Conservation (phyloP, 1,140 invertebrate genomes). For the Hycleus cichorii region DNA sequence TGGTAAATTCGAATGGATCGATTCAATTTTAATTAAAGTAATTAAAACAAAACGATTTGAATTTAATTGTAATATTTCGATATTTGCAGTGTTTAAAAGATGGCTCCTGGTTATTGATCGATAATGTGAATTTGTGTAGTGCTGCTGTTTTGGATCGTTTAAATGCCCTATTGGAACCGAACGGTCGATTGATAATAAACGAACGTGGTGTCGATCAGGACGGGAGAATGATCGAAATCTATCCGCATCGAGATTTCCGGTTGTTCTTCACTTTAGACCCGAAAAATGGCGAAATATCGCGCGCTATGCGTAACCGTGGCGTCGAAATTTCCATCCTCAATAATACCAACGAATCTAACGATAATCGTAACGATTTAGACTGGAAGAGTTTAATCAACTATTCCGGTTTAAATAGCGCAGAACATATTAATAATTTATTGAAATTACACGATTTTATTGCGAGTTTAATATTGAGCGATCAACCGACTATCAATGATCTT, state of each 20-base stretch:
- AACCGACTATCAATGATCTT: constrained; percentile 51
- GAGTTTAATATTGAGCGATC: constrained; percentile 42
- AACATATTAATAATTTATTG: constrained; percentile 44
- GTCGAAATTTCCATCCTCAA: constrained; percentile 78
- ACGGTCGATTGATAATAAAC: constrained; percentile 81
- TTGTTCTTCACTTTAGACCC: constrained; percentile 95
- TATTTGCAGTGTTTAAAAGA: constrained; percentile 60
- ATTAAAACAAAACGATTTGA: neutral
- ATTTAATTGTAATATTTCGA: constrained; percentile 1
- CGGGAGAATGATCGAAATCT: constrained; percentile 65
- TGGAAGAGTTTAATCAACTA: constrained; percentile 48
- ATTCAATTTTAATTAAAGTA: constrained; percentile 86
- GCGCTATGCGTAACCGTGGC: constrained; percentile 96
- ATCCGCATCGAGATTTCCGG: constrained; percentile 85
- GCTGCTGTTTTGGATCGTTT: constrained; percentile 93
- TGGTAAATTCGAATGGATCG: constrained; percentile 95
- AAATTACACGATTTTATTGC: constrained; percentile 44
- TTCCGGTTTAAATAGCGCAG: constrained; percentile 43
- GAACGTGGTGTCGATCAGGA: constrained; percentile 76
- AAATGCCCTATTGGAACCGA: constrained; percentile 90
- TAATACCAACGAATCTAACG: constrained; percentile 34
- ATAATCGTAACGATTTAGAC: constrained; percentile 42
- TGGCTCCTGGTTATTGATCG: constrained; percentile 88
- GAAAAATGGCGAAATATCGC: constrained; percentile 88
- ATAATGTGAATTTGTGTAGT: constrained; percentile 96